phyloP scores from a whole-genome alignment of 2,797 vertebrate species.

The Phaenicophaeus curvirostris region DNA sequence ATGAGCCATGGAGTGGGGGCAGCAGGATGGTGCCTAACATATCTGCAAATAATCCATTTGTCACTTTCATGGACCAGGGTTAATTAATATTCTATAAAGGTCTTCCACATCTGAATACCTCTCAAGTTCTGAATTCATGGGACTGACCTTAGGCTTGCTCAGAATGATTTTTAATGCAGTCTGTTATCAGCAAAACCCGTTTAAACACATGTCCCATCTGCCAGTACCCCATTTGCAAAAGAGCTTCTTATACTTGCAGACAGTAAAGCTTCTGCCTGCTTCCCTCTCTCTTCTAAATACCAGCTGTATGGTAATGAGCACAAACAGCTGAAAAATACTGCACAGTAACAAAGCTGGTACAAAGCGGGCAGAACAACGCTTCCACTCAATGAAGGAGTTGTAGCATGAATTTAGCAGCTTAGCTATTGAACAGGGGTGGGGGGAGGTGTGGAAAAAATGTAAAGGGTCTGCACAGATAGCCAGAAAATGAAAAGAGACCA shows the following conservation, averaged over 20 bases:
- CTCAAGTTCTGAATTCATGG: constrained; percentile 79
- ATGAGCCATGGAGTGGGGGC: constrained; percentile 26
- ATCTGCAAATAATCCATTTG: constrained; percentile 61
- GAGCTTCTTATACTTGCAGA: constrained; percentile 82
- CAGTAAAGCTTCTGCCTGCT: constrained; percentile 83
- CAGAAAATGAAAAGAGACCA: constrained; percentile 61
- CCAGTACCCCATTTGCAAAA: constrained; percentile 83
- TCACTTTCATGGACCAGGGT: constrained; percentile 60
- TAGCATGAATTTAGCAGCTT: constrained; percentile 92
- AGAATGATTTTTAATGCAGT: constrained; percentile 84
- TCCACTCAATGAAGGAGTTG: constrained; percentile 86
- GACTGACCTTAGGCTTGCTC: constrained; percentile 87
- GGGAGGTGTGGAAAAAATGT: constrained; percentile 62
- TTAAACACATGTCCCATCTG: constrained; percentile 92
- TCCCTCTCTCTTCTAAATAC: constrained; percentile 85
- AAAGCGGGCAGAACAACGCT: constrained; percentile 87
- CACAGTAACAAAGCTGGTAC: constrained; percentile 86
- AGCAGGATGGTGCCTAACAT: constrained; percentile 4
- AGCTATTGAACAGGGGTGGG: constrained; percentile 84
- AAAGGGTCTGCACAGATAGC: constrained; percentile 56
- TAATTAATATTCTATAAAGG: constrained; percentile 80
- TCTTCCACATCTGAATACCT: constrained; percentile 78
- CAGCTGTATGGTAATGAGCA: constrained; percentile 99
- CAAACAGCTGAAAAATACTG: constrained; percentile 88
- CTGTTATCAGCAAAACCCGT: constrained; percentile 87